Evolutionary conservation across 2,113 vertebrate species (phyloP).

Genomic region (Atherinomorus stipes): DNA sequence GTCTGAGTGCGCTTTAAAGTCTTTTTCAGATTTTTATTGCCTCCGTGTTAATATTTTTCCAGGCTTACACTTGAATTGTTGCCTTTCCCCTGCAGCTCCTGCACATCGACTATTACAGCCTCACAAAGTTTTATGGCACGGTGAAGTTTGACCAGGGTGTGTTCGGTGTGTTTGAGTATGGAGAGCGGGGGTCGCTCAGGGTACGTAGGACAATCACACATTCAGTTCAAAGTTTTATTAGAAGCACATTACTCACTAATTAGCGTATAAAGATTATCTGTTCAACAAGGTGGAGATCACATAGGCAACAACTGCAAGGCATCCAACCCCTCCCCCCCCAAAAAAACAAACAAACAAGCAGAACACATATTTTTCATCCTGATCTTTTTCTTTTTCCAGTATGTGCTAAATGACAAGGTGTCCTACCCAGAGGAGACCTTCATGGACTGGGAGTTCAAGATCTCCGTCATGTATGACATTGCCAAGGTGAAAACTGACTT

Average conservation of each 20-base stretch:
- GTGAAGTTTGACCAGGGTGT: slow-evolving; percentile 90
- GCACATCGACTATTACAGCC: slow-evolving; percentile 94
- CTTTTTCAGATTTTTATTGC: slow-evolving; percentile 10
- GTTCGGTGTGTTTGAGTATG: slow-evolving; percentile 94
- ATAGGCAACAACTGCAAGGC: too few relatives aligned
- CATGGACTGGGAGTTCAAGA: slow-evolving; percentile 99
- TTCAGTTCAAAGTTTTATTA: neutral
- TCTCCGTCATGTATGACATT: slow-evolving; percentile 97
- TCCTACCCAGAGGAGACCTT: slow-evolving; percentile 97
- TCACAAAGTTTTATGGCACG: slow-evolving; percentile 98
- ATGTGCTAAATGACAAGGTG: slow-evolving; percentile 94
- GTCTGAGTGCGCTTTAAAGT: neutral
- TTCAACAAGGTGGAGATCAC: too few relatives aligned
- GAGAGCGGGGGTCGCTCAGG: slow-evolving; percentile 92
- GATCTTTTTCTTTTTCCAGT: slow-evolving; percentile 75
- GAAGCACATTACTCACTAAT: neutral
- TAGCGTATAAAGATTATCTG: too few relatives aligned
- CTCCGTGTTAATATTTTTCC: slow-evolving; percentile 24
- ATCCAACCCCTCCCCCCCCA: too few relatives aligned
- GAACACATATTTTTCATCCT: neutral
- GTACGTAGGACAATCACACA: slow-evolving; percentile 75
- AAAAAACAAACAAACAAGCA: too few relatives aligned
- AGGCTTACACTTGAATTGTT: neutral
- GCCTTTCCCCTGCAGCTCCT: slow-evolving; percentile 82
- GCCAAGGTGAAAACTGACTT: slow-evolving; percentile 87